A percentile compares a stretch with the other conserved stretches of the same genome.
Evolutionary conservation across 2,797 vertebrate species (phyloP).

Genomic region (Gymnothorax javanicus): DNA sequence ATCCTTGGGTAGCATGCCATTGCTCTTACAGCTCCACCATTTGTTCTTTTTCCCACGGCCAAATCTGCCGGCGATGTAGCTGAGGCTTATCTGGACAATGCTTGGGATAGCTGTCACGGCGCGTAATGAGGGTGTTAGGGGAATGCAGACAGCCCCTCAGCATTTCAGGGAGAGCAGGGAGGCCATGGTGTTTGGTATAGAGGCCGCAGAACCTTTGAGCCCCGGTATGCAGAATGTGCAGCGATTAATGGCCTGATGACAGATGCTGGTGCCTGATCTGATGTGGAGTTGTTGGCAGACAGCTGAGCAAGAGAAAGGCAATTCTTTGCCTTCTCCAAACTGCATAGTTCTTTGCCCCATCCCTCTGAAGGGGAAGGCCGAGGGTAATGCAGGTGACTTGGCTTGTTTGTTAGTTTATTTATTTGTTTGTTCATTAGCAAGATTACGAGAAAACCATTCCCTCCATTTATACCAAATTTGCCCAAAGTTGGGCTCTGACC

Average conservation of each 20-base stretch:
- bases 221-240: conserved; percentile 31
- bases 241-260: conserved; percentile 24
- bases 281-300: conserved; percentile 41
- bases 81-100: conserved; percentile 79
- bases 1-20: neutral
- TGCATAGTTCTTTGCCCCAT: too few species aligned
- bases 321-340: conserved; percentile 34
- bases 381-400: too few species aligned
- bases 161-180: conserved; percentile 25
- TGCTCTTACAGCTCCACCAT: conserved; percentile 62
- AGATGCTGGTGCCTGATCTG: conserved; percentile 37
- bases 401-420: too few species aligned
- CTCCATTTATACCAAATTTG: too few species aligned
- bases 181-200: conserved; percentile 37
- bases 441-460: too few species aligned
- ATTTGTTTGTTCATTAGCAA: too few species aligned
- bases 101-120: conserved; percentile 70
- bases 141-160: conserved; percentile 37
- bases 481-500: too few species aligned
- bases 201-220: conserved; percentile 10
- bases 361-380: too few species aligned
- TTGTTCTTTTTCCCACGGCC: conserved; percentile 83
- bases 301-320: conserved; percentile 41
- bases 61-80: conserved; percentile 56
- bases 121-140: conserved; percentile 67